Conservation (phyloP, 2,888 invertebrate species). For the Zonitis immaculata region DNA sequence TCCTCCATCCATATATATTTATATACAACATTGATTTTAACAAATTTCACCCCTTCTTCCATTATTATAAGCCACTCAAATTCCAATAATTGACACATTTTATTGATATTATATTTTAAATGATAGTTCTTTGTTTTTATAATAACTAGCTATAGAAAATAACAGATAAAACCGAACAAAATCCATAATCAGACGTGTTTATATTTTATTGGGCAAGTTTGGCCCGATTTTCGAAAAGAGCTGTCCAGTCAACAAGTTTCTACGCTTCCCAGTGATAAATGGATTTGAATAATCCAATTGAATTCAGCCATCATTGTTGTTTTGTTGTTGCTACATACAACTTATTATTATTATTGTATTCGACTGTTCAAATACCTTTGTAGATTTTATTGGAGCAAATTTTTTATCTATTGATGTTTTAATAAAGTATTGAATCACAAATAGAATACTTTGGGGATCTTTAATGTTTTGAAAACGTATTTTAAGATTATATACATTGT, state of each 20-base stretch:
- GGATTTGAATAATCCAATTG: constrained; percentile 28
- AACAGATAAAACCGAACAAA: constrained; percentile 11
- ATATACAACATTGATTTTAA: background rate
- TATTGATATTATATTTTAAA: too few relatives aligned
- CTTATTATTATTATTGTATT: too few relatives aligned
- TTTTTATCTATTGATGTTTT: too few relatives aligned
- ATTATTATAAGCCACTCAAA: too few relatives aligned
- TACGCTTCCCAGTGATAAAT: constrained; percentile 22
- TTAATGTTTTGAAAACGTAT: background rate
- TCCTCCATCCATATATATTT: too few relatives aligned
- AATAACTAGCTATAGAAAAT: too few relatives aligned
- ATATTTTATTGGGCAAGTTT: constrained; percentile 17
- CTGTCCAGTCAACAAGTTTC: constrained; percentile 24
- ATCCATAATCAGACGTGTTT: constrained; percentile 11
- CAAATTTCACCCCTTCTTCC: background rate
- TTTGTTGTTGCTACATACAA: constrained; percentile 20
- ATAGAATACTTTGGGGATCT: background rate
- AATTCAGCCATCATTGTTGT: constrained; percentile 7
- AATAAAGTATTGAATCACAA: too few relatives aligned
- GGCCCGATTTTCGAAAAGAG: constrained; percentile 9
- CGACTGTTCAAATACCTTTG: too few relatives aligned
- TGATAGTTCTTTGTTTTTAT: too few relatives aligned
- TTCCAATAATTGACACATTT: background rate
- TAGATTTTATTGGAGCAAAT: too few relatives aligned
- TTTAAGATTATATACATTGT: too few relatives aligned